Percentiles rank a stretch among this genome's conserved stretches.
phyloP scores from a whole-genome alignment of 2,888 invertebrate species.

The Idaea aversata region DNA sequence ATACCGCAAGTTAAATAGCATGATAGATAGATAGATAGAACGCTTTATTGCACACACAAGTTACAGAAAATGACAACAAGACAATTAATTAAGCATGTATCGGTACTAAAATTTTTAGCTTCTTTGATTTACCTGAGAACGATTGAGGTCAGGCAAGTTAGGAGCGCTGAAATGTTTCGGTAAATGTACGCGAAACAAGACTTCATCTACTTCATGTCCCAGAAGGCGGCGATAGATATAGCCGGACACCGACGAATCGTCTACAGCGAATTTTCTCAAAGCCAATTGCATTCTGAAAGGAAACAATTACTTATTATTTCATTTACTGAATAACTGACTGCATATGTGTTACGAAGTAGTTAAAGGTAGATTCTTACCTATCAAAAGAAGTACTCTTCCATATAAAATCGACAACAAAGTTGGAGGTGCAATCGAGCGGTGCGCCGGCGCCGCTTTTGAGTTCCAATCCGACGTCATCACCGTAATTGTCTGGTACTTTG shows the following conservation, averaged over 20 bases:
- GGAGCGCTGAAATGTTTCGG: conserved; percentile 99
- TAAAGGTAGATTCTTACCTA: conserved; percentile 74
- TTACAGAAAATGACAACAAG: too few species aligned
- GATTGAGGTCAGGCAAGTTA: conserved; percentile 97
- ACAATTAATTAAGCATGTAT: too few species aligned
- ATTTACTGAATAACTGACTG: background rate
- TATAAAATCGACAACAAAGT: conserved; percentile 99
- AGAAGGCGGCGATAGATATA: conserved; percentile 98
- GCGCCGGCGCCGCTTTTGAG: conserved; percentile 95
- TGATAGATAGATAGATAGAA: background rate
- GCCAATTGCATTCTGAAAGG: conserved; percentile 95
- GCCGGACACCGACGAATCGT: conserved; percentile 97
- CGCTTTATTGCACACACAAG: too few species aligned
- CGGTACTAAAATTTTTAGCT: too few species aligned
- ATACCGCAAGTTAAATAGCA: background rate
- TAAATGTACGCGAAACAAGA: conserved; percentile 92
- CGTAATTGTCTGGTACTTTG: conserved; percentile 96
- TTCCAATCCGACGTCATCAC: conserved; percentile 98
- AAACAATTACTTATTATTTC: background rate
- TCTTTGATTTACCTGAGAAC: conserved; percentile 86
- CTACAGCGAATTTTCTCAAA: conserved; percentile 96
- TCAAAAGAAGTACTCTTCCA: conserved; percentile 99
- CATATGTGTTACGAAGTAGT: conserved; percentile 19
- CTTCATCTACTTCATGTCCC: conserved; percentile 97
- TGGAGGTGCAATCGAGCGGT: conserved; percentile 95